phyloP scores from a whole-genome alignment of 1,140 invertebrate species.

The Camponotus pennsylvanicus region DNA sequence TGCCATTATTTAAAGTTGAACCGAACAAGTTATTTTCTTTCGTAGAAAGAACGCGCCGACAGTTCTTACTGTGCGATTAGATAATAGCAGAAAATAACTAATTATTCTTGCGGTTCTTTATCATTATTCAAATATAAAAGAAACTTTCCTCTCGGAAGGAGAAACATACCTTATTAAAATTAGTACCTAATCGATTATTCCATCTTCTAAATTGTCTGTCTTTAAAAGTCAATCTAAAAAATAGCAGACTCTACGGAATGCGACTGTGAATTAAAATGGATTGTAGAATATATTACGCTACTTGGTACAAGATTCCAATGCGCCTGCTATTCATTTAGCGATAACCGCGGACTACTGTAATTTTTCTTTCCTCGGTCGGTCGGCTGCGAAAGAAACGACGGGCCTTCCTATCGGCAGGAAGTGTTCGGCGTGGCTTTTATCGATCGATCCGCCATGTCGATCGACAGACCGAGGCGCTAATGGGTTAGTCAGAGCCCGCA shows the following conservation, averaged over 20 bases:
- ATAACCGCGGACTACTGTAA: constrained; percentile 40
- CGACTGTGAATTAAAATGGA: constrained; percentile 1
- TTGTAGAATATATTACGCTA: constrained; percentile 29
- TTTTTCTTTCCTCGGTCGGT: constrained; percentile 50
- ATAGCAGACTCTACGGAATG: not conserved
- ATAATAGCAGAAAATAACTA: constrained; percentile 15
- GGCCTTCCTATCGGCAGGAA: constrained; percentile 63
- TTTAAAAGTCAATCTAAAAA: not conserved
- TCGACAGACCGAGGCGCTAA: constrained; percentile 72
- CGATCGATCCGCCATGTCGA: constrained; percentile 74
- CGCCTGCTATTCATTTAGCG: constrained; percentile 49
- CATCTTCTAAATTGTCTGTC: not conserved
- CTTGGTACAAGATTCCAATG: constrained; percentile 32
- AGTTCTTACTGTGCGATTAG: not conserved
- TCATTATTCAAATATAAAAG: constrained; percentile 7
- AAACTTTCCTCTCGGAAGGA: not conserved
- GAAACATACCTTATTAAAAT: not conserved
- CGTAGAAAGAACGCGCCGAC: not conserved
- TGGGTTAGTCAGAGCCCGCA: constrained; percentile 70
- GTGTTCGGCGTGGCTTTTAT: constrained; percentile 67
- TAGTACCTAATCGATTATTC: not conserved
- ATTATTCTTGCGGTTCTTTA: constrained; percentile 20
- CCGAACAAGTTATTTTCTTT: constrained; percentile 29
- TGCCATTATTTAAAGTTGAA: constrained; percentile 46
- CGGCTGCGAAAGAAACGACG: constrained; percentile 31